Evolutionary conservation across 2,113 vertebrate species (phyloP).

Genomic region (Oncorhynchus kisutch): DNA sequence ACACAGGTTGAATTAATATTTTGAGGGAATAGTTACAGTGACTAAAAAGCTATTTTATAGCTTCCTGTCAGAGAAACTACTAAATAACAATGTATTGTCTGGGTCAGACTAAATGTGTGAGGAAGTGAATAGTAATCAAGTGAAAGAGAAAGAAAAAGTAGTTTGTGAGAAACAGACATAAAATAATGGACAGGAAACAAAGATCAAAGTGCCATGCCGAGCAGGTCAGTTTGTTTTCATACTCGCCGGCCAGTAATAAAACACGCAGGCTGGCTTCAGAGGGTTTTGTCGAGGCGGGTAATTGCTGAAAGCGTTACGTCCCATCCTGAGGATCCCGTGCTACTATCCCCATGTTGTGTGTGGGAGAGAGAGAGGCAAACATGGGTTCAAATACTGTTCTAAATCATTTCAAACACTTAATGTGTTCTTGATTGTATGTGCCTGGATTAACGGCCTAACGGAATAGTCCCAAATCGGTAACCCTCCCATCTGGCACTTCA

Average conservation of each 20-base stretch:
- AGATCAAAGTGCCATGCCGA: conserved; percentile 72
- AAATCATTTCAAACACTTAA: too few relatives aligned
- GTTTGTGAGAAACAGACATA: conserved; percentile 78
- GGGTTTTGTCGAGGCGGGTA: conserved; percentile 53
- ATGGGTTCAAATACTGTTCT: too few relatives aligned
- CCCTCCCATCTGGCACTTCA: too few relatives aligned
- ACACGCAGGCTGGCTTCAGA: conserved; percentile 68
- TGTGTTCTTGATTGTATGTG: too few relatives aligned
- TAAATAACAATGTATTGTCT: conserved; percentile 65
- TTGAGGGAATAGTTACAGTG: conserved; percentile 27
- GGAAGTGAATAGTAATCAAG: conserved; percentile 74
- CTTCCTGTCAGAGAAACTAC: conserved; percentile 66
- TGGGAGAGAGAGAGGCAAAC: conserved; percentile 50
- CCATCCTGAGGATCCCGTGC: conserved; percentile 73
- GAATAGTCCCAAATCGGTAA: neutral
- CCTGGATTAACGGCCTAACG: too few relatives aligned
- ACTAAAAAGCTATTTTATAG: conserved; percentile 69
- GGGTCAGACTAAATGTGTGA: conserved; percentile 58
- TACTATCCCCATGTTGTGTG: conserved; percentile 61
- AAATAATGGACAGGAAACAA: conserved; percentile 77
- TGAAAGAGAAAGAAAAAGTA: conserved; percentile 48
- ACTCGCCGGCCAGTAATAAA: conserved; percentile 72
- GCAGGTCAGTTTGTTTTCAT: conserved; percentile 76
- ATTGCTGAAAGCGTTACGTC: conserved; percentile 71
- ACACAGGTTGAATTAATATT: neutral